Evolutionary conservation across 2,113 vertebrate genomes (phyloP), one percentile per base, ranked within the genome.

Genomic region (Coptodon bakossiorum): DNA sequence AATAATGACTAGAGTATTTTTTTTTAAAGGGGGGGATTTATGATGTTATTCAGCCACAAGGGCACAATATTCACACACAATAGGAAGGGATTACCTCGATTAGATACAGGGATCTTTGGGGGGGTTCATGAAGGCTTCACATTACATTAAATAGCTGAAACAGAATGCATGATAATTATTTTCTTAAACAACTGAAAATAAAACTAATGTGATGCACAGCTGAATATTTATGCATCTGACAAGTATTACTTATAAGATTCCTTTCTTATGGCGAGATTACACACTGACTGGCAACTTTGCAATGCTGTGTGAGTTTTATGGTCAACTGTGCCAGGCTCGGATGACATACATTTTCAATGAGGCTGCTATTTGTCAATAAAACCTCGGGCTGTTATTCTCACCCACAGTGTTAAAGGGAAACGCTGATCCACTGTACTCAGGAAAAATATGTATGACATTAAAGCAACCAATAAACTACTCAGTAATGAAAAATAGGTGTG

Each of bases 391-490:
- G 24, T 78, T 52, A 78, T 34, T 31, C 45, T 78, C 27, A 31
- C 45, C 45, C 27, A 48, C 43, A 78, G 3, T n/a, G 16, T 31
- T 52, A 78, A 52, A 78, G 45, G 73, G 17, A 78, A 45, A 52
- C 3, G 27, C 5, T 52, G 45, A 31, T 52, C 45, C 45, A 31
- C 27, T 78, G 73, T 52, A 83, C 87, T 93, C 89, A 89, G 89
- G 88, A 91, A 91, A 89, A 59, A 53, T n/a, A 59, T 56, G 79
- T 84, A 63, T 81, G n/a, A 79, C 6, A 85, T 36, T 56, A 24
- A 19, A 13, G 24, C 78, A 31, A 43, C 19, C 40, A 95, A 89
- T 92, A 90, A 92, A 93, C 6, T 11, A 54, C 66, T 78, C 17
- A 38, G 11, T 4, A 7, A 73, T 6, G 3, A 36, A 43, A 59